Percentiles rank a stretch among this genome's conserved stretches.
Conservation (phyloP, 2,888 invertebrate species). For the Hirtodrosophila duncani region DNA sequence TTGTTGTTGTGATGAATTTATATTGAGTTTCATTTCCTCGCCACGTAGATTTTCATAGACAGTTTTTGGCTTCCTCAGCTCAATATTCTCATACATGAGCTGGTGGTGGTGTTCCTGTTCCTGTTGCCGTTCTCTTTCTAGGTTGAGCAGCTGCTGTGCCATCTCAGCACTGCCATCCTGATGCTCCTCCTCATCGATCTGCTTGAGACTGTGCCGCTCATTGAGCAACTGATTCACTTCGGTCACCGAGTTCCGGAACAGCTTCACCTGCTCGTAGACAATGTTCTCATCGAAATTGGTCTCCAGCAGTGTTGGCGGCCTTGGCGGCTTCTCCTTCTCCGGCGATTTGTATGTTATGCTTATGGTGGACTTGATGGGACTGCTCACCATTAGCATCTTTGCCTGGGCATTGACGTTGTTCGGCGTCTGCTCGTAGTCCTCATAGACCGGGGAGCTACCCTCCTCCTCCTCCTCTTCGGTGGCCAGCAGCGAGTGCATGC, state of each 20-base stretch:
- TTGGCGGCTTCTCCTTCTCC: constrained; percentile 68
- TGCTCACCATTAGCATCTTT: constrained; percentile 57
- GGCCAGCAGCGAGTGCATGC: constrained; percentile 75
- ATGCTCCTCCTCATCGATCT: constrained; percentile 58
- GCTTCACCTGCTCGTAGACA: constrained; percentile 88
- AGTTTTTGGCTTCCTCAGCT: constrained; percentile 74
- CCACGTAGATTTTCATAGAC: constrained; percentile 77
- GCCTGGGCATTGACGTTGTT: constrained; percentile 69
- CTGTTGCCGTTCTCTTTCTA: constrained; percentile 31
- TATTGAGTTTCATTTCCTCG: constrained; percentile 70
- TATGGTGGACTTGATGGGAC: constrained; percentile 84
- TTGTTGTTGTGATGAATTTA: constrained; percentile 58
- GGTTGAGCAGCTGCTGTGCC: constrained; percentile 45
- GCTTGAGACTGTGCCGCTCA: constrained; percentile 61
- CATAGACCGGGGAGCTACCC: constrained; percentile 77
- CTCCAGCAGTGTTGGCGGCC: constrained; percentile 79
- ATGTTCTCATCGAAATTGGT: constrained; percentile 80
- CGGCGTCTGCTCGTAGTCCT: constrained; percentile 76
- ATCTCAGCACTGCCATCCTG: constrained; percentile 46
- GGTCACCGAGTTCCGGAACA: constrained; percentile 85
- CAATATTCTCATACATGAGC: constrained; percentile 78
- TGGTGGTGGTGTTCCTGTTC: constrained; percentile 56
- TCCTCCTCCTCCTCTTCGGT: no score
- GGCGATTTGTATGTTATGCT: constrained; percentile 86
- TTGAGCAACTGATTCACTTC: constrained; percentile 84